Conservation (phyloP, 1,140 invertebrate species). For the Heliconius nattereri region DNA sequence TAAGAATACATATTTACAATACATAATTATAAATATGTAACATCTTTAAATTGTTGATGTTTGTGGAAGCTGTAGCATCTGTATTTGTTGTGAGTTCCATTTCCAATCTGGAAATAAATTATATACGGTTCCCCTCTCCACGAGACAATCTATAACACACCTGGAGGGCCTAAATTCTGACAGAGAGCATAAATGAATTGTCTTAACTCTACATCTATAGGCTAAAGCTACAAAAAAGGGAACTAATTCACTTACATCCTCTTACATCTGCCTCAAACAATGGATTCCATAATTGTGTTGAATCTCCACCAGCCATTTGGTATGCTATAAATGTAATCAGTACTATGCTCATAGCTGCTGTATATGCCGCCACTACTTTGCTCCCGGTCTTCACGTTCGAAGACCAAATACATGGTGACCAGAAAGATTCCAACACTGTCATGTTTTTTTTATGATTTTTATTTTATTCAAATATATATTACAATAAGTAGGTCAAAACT, state of each 20-base stretch:
- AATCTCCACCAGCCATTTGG: constrained; percentile 91
- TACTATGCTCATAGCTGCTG: constrained; percentile 86
- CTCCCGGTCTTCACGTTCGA: constrained; percentile 88
- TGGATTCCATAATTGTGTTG: constrained; percentile 92
- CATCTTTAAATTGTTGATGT: too few species aligned
- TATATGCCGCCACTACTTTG: constrained; percentile 89
- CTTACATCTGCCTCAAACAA: constrained; percentile 93
- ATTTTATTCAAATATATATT: not conserved
- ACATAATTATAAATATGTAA: too few species aligned
- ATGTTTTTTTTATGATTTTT: constrained; percentile 4
- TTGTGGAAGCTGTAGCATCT: too few species aligned
- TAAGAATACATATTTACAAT: too few species aligned
- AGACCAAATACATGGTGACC: constrained; percentile 93
- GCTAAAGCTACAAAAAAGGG: too few species aligned
- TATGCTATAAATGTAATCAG: constrained; percentile 88
- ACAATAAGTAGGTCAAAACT: not conserved
- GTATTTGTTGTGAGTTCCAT: too few species aligned
- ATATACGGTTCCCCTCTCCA: too few species aligned
- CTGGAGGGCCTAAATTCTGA: too few species aligned
- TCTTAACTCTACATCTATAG: too few species aligned
- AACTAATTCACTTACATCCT: constrained; percentile 82
- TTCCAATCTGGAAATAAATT: too few species aligned
- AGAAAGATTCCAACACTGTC: constrained; percentile 89
- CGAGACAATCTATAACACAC: too few species aligned
- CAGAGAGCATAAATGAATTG: too few species aligned